Evolutionary conservation across 2,797 vertebrate species (phyloP).

Genomic region (Hirundo rustica): DNA sequence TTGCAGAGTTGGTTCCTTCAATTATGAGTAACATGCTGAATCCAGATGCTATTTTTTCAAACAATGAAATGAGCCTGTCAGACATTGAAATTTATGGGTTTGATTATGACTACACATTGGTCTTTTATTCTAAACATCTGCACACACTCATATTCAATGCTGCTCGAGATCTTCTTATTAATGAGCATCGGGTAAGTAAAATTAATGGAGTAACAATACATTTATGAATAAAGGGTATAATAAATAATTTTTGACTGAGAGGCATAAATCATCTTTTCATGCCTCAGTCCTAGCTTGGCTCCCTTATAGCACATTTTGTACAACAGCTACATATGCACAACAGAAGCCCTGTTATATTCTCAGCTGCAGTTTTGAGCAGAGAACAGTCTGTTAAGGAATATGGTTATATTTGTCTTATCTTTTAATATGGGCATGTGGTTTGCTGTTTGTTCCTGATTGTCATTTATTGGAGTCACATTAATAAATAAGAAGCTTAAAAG

Average conservation of each 20-base stretch:
- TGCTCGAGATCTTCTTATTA: constrained; percentile 93
- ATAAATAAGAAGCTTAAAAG: not conserved
- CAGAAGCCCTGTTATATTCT: not conserved
- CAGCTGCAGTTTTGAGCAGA: not conserved
- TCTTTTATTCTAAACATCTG: constrained; percentile 94
- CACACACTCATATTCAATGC: constrained; percentile 96
- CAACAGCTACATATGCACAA: not conserved
- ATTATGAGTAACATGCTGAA: constrained; percentile 86
- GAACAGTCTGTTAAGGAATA: not conserved
- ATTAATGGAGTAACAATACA: not conserved
- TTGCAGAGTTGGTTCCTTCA: constrained; percentile 82
- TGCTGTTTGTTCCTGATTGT: not conserved
- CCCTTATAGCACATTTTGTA: not conserved
- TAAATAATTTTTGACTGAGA: not conserved
- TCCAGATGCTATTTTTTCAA: constrained; percentile 95
- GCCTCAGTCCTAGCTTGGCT: not conserved
- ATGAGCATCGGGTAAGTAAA: constrained; percentile 89
- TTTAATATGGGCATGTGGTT: not conserved
- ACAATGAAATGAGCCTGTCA: constrained; percentile 95
- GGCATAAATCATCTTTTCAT: not conserved
- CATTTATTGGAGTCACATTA: not conserved
- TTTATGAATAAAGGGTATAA: not conserved
- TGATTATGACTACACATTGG: constrained; percentile 97
- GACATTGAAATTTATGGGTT: constrained; percentile 97
- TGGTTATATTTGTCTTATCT: not conserved